phyloP scores from a whole-genome alignment of 1,140 invertebrate species.

The Diabrotica virgifera region DNA sequence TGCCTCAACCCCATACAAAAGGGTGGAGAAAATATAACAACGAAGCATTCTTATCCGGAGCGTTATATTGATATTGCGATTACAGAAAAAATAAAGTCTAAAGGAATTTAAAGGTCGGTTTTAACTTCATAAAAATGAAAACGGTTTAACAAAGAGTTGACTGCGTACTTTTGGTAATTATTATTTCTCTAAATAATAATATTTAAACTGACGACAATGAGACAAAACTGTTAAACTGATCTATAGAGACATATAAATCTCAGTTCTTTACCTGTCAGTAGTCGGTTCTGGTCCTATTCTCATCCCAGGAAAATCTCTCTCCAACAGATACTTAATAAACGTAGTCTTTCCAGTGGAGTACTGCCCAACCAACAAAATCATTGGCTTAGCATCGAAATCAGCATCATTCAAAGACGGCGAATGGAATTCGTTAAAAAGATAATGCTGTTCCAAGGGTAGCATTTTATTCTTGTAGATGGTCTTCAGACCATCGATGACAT shows the following conservation, averaged over 20 bases:
- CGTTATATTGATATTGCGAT: no score
- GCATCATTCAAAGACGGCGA: slow-evolving; percentile 68
- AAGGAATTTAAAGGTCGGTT: no score
- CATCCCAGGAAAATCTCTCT: slow-evolving; percentile 65
- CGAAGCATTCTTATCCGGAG: no score
- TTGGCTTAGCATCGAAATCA: slow-evolving; percentile 74
- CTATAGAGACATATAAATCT: neutral
- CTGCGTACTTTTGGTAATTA: no score
- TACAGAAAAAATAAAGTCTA: no score
- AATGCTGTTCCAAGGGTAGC: slow-evolving; percentile 65
- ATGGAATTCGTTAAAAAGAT: slow-evolving; percentile 74
- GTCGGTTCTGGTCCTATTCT: slow-evolving; percentile 64
- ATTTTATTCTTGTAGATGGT: slow-evolving; percentile 64
- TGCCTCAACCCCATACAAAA: no score
- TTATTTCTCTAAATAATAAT: no score
- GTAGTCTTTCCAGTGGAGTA: slow-evolving; percentile 78
- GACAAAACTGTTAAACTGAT: neutral
- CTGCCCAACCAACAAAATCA: slow-evolving; percentile 71
- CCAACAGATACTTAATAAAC: slow-evolving; percentile 65
- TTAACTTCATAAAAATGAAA: no score
- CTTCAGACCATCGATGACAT: slow-evolving; percentile 55
- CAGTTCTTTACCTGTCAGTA: slow-evolving; percentile 54
- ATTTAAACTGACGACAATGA: no score
- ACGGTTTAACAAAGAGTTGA: no score
- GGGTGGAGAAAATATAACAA: no score